Conservation (phyloP, 2,113 vertebrate genomes). For the Myocastor coypus region DNA sequence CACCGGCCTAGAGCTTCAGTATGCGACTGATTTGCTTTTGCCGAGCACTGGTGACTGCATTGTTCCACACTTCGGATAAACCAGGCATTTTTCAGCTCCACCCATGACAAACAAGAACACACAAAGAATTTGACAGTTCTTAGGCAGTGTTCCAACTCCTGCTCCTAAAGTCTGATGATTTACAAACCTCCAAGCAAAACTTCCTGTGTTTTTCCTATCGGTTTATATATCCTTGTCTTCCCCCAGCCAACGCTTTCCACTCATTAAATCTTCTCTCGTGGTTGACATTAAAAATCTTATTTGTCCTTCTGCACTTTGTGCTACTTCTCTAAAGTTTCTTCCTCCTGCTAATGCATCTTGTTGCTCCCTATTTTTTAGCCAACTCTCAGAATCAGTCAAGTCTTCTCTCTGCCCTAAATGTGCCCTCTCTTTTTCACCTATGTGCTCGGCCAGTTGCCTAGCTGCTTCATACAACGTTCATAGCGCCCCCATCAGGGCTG, state of each 20-base stretch:
- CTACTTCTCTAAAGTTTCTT: conserved; percentile 39
- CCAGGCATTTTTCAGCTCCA: background rate
- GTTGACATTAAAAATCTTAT: background rate
- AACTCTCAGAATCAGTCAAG: conserved; percentile 48
- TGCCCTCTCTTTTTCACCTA: background rate
- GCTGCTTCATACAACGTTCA: background rate
- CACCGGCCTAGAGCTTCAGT: too few species aligned
- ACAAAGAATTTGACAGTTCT: background rate
- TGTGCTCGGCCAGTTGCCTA: background rate
- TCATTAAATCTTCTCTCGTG: conserved; percentile 19
- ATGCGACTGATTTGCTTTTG: background rate
- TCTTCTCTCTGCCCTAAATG: conserved; percentile 40
- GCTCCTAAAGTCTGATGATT: background rate
- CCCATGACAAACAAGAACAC: background rate
- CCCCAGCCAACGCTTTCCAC: conserved; percentile 12
- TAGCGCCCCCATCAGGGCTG: background rate
- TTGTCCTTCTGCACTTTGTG: background rate
- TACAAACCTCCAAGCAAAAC: background rate
- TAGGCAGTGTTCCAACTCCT: background rate
- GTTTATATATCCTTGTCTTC: conserved; percentile 53
- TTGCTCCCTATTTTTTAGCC: conserved; percentile 52
- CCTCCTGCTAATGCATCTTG: background rate
- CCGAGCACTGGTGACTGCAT: background rate
- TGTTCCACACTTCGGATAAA: background rate
- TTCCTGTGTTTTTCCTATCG: conserved; percentile 46